phyloP scores from a whole-genome alignment of 1,140 invertebrate species.

The Aphis craccivora region DNA sequence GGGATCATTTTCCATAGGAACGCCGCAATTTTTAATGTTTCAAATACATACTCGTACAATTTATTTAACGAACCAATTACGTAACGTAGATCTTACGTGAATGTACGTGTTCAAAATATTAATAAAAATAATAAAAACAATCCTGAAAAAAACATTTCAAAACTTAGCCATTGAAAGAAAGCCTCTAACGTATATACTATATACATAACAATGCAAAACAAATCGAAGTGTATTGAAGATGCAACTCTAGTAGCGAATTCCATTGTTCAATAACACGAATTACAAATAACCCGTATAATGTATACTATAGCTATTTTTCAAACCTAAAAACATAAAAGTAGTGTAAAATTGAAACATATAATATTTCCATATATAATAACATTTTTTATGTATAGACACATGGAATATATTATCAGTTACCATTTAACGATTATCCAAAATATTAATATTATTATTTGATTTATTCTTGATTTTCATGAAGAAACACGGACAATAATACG shows the following conservation, averaged over 20 bases:
- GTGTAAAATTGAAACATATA: not conserved
- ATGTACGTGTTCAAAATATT: constrained; percentile 28
- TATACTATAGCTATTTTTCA: not conserved
- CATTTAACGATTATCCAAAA: not conserved
- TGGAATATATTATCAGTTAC: not conserved
- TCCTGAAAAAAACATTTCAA: not conserved
- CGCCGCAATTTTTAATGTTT: not conserved
- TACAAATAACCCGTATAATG: not conserved
- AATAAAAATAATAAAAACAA: constrained; percentile 1
- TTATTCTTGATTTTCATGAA: not conserved
- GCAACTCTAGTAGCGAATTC: not conserved
- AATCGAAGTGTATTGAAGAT: not conserved
- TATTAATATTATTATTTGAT: not conserved
- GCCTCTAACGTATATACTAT: not conserved
- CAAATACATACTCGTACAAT: not conserved
- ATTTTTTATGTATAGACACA: not conserved
- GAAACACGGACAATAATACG: not conserved
- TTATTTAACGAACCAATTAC: constrained; percentile 31
- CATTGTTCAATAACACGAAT: not conserved
- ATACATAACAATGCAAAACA: not conserved
- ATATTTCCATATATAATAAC: not conserved
- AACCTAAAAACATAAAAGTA: not conserved
- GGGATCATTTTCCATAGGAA: not conserved
- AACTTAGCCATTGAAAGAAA: not conserved
- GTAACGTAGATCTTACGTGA: not conserved